Percentiles rank a stretch among this genome's conserved stretches.
Conservation (phyloP, 92 coral and sea anemone genomes). For the Palythoa grandis region DNA sequence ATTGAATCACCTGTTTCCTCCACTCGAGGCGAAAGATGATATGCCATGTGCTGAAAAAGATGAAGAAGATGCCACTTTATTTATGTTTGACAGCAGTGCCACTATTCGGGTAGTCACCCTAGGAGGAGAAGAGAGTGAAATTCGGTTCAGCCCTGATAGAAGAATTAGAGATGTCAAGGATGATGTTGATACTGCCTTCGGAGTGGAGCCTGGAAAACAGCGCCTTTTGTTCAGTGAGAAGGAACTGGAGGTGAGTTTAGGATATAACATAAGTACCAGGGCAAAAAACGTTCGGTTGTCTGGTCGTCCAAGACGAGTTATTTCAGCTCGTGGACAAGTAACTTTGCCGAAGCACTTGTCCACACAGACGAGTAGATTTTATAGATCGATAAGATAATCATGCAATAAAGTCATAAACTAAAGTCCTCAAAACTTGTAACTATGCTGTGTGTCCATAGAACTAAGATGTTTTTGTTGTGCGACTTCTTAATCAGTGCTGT, state of each 20-base stretch:
- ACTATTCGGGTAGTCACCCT: constrained; percentile 56
- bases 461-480: no score
- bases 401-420: no score
- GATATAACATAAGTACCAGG: no score
- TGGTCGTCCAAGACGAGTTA: no score
- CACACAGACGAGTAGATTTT: no score
- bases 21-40: constrained; percentile 41
- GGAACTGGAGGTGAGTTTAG: constrained; percentile 36
- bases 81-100: background rate
- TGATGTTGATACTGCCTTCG: constrained; percentile 31
- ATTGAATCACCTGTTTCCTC: constrained; percentile 54
- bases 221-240: constrained; percentile 46
- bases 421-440: no score
- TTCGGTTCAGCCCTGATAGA: constrained; percentile 39
- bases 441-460: no score
- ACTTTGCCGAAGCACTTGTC: no score
- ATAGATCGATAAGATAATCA: no score
- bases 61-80: background rate
- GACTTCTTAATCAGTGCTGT: no score
- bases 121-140: constrained; percentile 48
- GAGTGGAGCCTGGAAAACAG: constrained; percentile 56
- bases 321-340: no score
- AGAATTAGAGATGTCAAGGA: constrained; percentile 39
- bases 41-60: background rate
- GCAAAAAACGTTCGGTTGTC: no score